phyloP scores from a whole-genome alignment of 2,113 vertebrate genomes.

The Microcebus ravelobensis region DNA sequence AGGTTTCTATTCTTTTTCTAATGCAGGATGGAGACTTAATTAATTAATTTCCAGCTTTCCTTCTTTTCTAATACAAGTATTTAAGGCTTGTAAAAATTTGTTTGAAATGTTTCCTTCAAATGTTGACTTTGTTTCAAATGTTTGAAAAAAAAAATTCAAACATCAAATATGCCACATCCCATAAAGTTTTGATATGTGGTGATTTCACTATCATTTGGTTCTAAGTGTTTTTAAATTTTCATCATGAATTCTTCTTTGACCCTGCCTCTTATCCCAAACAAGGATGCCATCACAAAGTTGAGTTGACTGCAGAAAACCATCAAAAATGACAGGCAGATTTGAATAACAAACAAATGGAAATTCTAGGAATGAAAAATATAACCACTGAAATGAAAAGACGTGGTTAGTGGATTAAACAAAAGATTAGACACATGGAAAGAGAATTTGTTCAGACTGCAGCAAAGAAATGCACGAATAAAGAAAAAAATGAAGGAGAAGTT shows the following conservation, averaged over 20 bases:
- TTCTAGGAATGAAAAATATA: not conserved
- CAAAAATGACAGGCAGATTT: not conserved
- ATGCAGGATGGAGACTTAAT: not conserved
- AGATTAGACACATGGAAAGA: not conserved
- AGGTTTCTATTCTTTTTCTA: not conserved
- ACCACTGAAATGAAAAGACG: slow-evolving; percentile 19
- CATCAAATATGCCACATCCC: not conserved
- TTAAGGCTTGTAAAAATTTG: not conserved
- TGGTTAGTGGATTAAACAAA: not conserved
- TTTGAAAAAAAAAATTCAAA: not conserved
- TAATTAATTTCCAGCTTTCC: not conserved
- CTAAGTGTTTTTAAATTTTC: not conserved
- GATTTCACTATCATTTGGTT: not conserved
- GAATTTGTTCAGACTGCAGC: not conserved
- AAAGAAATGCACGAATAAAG: not conserved
- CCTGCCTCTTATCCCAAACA: not conserved
- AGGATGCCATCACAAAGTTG: not conserved
- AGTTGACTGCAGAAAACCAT: not conserved
- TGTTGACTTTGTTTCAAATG: not conserved
- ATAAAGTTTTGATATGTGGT: not conserved
- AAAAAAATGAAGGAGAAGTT: not conserved
- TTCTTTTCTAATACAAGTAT: not conserved
- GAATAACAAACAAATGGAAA: slow-evolving; percentile 28
- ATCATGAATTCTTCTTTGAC: not conserved
- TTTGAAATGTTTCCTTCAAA: not conserved